These are phyloP conservation scores for Varecia variegata DNA, from an alignment of 2,797 vertebrate genomes.

Conservation along the genomic window DNA sequence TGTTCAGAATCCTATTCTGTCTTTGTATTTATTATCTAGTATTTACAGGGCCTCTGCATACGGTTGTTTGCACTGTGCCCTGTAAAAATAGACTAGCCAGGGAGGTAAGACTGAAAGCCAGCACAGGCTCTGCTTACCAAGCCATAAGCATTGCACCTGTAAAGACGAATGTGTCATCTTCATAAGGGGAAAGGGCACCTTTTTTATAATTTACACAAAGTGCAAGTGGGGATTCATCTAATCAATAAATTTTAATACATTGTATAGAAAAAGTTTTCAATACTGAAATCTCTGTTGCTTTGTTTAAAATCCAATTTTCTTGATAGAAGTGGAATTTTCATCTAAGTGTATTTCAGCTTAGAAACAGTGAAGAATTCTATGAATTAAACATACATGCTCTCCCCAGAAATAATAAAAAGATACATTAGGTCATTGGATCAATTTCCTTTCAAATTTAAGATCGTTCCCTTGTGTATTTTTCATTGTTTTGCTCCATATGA, in stretches of 20 bases:
- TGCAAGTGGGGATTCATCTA: background rate
- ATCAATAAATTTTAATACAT: conserved; percentile 26
- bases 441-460: conserved; percentile 35
- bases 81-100: background rate
- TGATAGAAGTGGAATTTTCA: conserved; percentile 16
- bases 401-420: conserved; percentile 49
- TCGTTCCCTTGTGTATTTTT: background rate
- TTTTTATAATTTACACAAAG: conserved; percentile 25
- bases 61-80: background rate
- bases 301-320: conserved; percentile 28
- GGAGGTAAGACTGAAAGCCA: background rate
- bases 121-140: background rate
- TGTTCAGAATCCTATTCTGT: background rate
- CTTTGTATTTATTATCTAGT: background rate
- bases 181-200: background rate
- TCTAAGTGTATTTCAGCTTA: conserved; percentile 23
- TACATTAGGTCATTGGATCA: background rate
- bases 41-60: background rate
- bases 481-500: conserved; percentile 8
- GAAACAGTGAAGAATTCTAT: conserved; percentile 28
- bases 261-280: background rate
- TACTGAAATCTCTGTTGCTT: background rate
- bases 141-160: background rate
- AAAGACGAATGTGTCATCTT: background rate
- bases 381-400: conserved; percentile 52